phyloP scores from a whole-genome alignment of 2,113 vertebrate genomes.

The Pluvianellus socialis region DNA sequence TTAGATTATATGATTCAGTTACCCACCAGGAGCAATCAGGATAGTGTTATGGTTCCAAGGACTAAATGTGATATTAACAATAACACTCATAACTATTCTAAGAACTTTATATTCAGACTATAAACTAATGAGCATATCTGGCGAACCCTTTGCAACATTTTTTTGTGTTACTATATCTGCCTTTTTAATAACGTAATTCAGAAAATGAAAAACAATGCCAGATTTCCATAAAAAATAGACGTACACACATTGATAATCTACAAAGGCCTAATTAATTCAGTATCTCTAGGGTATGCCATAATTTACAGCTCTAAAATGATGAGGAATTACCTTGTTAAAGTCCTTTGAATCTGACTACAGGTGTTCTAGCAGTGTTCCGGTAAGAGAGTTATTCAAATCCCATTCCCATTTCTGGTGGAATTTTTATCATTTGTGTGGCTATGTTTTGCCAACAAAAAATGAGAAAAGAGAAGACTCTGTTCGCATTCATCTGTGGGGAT shows the following conservation, averaged over 20 bases:
- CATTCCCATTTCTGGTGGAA: slow-evolving; percentile 45
- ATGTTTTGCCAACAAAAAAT: slow-evolving; percentile 72
- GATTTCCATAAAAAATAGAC: slow-evolving; percentile 8
- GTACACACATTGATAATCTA: slow-evolving; percentile 10
- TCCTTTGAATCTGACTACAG: slow-evolving; percentile 53
- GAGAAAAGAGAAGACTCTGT: slow-evolving; percentile 67
- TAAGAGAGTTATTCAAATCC: slow-evolving; percentile 31
- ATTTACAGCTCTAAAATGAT: slow-evolving; percentile 21
- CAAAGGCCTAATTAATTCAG: slow-evolving; percentile 40
- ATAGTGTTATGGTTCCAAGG: not conserved
- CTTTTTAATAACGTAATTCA: slow-evolving; percentile 4
- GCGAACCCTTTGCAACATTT: not conserved
- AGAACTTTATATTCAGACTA: not conserved
- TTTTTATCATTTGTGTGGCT: slow-evolving; percentile 51
- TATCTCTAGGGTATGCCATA: slow-evolving; percentile 11
- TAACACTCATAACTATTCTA: not conserved
- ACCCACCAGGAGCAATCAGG: slow-evolving; percentile 1
- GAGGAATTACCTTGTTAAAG: slow-evolving; percentile 31
- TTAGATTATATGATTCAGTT: not conserved
- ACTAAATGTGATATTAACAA: not conserved
- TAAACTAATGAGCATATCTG: not conserved
- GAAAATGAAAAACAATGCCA: slow-evolving; percentile 29
- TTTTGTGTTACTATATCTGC: not conserved
- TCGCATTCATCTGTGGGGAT: slow-evolving; percentile 72
- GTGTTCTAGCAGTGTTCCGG: slow-evolving; percentile 30